Conservation (phyloP, 2,797 vertebrate genomes). For the Poecile montanus region DNA sequence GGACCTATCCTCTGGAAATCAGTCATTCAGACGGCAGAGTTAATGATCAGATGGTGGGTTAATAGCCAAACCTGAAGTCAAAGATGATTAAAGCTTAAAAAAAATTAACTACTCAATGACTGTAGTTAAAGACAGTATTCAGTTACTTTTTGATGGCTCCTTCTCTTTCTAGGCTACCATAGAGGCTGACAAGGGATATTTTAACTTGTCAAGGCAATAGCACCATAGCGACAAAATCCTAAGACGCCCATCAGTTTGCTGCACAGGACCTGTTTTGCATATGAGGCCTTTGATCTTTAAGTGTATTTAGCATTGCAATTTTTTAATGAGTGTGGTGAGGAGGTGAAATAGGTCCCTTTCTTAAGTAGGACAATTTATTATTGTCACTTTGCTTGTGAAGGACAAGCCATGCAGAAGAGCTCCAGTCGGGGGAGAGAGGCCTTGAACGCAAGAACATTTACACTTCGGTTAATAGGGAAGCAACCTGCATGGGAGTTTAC, state of each 20-base stretch:
- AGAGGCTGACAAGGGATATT: neutral
- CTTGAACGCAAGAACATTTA: neutral
- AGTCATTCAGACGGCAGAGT: neutral
- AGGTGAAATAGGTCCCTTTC: neutral
- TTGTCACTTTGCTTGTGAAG: conserved; percentile 7
- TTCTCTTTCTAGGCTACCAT: neutral
- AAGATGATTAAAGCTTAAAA: conserved; percentile 35
- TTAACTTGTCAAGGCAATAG: neutral
- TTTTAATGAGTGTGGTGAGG: neutral
- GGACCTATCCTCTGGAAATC: neutral
- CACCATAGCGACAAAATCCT: neutral
- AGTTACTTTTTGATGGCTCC: neutral
- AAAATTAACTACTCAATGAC: neutral
- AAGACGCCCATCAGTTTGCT: neutral
- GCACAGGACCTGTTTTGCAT: neutral
- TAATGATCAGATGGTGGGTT: conserved; percentile 23
- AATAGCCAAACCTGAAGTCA: conserved; percentile 41
- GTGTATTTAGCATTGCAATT: neutral
- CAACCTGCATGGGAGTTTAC: neutral
- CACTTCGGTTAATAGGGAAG: neutral
- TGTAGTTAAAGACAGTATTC: neutral
- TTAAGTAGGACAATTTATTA: neutral
- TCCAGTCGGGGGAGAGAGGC: neutral
- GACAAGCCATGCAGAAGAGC: neutral
- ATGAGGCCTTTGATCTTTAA: conserved; percentile 22